Evolutionary conservation across 35 echinoderm and acorn worm genomes (phyloP).

Genomic region (Strongylocentrotus purpuratus): DNA sequence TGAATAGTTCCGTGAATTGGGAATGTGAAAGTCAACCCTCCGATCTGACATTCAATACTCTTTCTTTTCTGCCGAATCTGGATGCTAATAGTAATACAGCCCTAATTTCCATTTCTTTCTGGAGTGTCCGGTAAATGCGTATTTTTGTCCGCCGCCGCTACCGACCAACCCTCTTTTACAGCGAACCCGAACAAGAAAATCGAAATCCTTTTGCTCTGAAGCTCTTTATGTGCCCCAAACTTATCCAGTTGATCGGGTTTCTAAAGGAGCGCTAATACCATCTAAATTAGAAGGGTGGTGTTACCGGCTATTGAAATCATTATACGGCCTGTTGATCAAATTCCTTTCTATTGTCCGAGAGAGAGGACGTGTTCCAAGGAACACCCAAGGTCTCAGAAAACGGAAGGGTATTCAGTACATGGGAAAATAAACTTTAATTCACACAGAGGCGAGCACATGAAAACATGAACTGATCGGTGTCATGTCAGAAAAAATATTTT

Average conservation of each 20-base stretch:
- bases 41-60: constrained; percentile 26
- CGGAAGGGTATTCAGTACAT: background rate
- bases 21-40: constrained; percentile 27
- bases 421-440: background rate
- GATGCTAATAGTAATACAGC: background rate
- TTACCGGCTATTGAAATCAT: constrained; percentile 59
- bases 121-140: background rate
- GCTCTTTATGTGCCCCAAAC: constrained; percentile 41
- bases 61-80: background rate
- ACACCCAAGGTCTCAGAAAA: constrained; percentile 11
- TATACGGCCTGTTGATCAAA: constrained; percentile 70
- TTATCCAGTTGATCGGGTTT: constrained; percentile 55
- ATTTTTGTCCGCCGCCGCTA: background rate
- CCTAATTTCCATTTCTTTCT: background rate
- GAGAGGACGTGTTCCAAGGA: constrained; percentile 40
- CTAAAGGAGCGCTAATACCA: constrained; percentile 65
- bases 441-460: background rate
- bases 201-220: constrained; percentile 25
- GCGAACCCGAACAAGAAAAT: background rate
- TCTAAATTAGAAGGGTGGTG: constrained; percentile 70
- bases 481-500: background rate
- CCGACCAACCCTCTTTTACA: background rate
- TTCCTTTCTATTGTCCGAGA: constrained; percentile 28
- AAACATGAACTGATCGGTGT: background rate
- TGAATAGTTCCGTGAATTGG: background rate